A percentile compares a stretch with the other conserved stretches of the same genome.
Conservation (phyloP, 2,888 invertebrate species). For the Julus scanicus region DNA sequence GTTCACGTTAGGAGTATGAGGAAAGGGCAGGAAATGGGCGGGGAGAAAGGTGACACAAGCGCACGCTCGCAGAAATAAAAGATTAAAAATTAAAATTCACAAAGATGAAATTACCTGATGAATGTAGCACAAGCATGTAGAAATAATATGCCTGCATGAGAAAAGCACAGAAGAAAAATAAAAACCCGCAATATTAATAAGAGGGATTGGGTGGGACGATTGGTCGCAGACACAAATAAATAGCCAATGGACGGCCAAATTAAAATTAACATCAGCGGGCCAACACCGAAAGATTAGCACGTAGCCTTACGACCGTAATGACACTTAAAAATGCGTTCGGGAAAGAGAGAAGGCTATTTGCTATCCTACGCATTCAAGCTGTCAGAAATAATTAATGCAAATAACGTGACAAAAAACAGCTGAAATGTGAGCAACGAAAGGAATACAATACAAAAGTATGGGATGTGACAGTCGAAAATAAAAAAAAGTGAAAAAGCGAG, state of each 20-base stretch:
- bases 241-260: not conserved
- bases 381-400: not conserved
- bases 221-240: not conserved
- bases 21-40: not conserved
- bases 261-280: not conserved
- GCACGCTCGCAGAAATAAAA: not conserved
- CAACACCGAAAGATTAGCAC: not conserved
- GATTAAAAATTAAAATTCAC: not conserved
- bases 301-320: not conserved
- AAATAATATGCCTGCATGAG: slow-evolving; percentile 1
- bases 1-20: not conserved
- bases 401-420: not conserved
- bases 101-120: not conserved
- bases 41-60: not conserved
- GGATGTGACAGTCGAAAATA: not conserved
- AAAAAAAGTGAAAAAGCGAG: not conserved
- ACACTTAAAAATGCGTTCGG: not conserved
- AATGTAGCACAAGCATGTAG: slow-evolving; percentile 1
- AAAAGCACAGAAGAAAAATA: slow-evolving; percentile 1
- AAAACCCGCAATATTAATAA: not conserved
- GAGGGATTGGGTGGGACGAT: not conserved
- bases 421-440: not conserved
- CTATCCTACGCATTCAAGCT: not conserved
- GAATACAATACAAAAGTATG: not conserved
- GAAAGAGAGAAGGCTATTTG: not conserved